phyloP scores from a whole-genome alignment of 2,113 vertebrate genomes.

The Cervus canadensis region DNA sequence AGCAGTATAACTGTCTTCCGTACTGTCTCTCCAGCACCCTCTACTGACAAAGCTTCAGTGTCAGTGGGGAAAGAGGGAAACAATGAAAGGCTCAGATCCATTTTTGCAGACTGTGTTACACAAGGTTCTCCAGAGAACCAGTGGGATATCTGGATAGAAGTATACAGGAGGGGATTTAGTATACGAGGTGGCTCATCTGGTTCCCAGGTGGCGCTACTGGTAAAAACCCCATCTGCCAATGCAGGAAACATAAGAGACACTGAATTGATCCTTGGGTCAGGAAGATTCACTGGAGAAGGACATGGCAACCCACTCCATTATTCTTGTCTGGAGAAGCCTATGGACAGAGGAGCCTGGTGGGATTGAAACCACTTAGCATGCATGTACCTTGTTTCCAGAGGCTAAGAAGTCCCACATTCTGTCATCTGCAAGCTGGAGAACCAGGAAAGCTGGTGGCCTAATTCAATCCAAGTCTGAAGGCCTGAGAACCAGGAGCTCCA shows the following conservation, averaged over 20 bases:
- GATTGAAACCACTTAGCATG: background rate
- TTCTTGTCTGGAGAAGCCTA: background rate
- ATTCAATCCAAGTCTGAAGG: background rate
- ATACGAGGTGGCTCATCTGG: too few species aligned
- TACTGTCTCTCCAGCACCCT: background rate
- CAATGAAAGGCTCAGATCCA: background rate
- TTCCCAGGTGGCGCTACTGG: background rate
- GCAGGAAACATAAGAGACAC: background rate
- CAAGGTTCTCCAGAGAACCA: background rate
- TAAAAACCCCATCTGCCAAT: background rate
- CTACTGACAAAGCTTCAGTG: background rate
- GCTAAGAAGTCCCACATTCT: background rate
- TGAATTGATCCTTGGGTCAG: background rate
- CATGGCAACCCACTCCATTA: background rate
- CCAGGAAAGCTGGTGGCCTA: background rate
- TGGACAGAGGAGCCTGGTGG: background rate
- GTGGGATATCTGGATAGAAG: accelerated
- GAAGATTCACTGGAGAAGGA: background rate
- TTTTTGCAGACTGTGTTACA: background rate
- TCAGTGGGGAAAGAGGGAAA: background rate
- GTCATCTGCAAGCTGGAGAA: background rate
- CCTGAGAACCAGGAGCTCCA: background rate
- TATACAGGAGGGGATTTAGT: background rate
- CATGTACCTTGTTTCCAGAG: background rate
- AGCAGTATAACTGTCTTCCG: background rate